Conservation (phyloP, 2,888 invertebrate species). For the Andrena hattorfiana region DNA sequence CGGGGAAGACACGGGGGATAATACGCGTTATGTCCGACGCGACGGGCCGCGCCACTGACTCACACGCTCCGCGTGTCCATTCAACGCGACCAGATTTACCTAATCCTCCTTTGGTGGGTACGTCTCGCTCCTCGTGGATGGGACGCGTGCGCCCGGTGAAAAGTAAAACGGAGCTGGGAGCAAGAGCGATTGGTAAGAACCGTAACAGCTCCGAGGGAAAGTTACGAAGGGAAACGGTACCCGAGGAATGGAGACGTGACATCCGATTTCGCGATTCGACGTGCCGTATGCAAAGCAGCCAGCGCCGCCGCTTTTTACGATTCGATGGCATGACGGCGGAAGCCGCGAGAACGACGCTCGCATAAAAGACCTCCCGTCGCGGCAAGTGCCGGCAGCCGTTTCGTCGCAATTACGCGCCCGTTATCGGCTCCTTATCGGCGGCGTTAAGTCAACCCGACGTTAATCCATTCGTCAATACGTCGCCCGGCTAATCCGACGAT, state of each 20-base stretch:
- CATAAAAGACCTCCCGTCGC: constrained; percentile 74
- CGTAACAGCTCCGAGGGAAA: constrained; percentile 20
- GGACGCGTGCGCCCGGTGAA: neutral
- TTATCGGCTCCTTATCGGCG: constrained; percentile 74
- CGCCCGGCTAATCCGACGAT: constrained; percentile 57
- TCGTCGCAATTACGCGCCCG: constrained; percentile 73
- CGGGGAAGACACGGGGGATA: constrained; percentile 48
- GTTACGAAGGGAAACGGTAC: constrained; percentile 35
- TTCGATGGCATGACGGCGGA: constrained; percentile 43
- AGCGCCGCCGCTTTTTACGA: constrained; percentile 65
- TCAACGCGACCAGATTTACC: constrained; percentile 46
- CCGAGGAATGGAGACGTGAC: constrained; percentile 67
- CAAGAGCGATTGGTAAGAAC: constrained; percentile 23
- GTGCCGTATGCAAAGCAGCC: constrained; percentile 75
- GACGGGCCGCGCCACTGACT: constrained; percentile 2
- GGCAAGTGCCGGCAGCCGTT: constrained; percentile 57
- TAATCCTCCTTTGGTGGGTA: constrained; percentile 25
- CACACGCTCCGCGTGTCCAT: constrained; percentile 19
- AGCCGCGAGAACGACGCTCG: constrained; percentile 39
- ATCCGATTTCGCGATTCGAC: constrained; percentile 76
- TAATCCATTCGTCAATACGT: constrained; percentile 70
- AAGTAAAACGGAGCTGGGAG: constrained; percentile 11
- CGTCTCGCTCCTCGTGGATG: neutral
- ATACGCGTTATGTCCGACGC: constrained; percentile 30
- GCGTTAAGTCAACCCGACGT: constrained; percentile 58